Conservation (phyloP, 37 sponge, comb jelly and placozoan genomes). For the Theonella swinhoei region DNA sequence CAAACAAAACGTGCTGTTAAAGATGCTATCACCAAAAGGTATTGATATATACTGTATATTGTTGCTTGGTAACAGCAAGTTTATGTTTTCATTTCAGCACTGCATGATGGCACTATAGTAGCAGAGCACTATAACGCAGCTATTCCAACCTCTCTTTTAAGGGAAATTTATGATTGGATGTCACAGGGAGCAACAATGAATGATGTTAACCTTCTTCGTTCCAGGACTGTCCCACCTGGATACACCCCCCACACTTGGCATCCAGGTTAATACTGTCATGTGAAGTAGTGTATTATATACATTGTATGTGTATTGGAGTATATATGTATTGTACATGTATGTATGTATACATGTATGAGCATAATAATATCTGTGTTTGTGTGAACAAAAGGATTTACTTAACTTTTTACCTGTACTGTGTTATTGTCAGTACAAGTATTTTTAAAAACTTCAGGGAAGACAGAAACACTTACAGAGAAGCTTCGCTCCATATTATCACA, state of each 20-base stretch:
- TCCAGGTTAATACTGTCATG: not conserved
- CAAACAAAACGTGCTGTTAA: not conserved
- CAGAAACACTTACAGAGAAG: not conserved
- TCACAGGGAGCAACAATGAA: not conserved
- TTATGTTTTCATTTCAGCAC: not conserved
- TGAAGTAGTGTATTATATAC: not conserved
- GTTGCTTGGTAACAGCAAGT: not conserved
- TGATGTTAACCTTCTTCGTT: conserved; percentile 5
- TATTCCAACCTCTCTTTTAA: not conserved
- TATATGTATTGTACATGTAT: not conserved
- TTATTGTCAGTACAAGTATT: too few species aligned
- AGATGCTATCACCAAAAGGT: conserved; percentile 2
- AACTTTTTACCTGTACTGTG: not conserved
- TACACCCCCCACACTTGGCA: conserved; percentile 29
- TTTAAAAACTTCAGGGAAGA: not conserved
- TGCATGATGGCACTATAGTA: conserved; percentile 13
- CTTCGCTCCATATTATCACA: conserved; percentile 3
- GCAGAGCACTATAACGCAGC: conserved; percentile 25
- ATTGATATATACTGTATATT: not conserved
- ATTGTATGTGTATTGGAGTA: not conserved
- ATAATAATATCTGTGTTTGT: not conserved
- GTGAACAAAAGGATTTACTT: not conserved
- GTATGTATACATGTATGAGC: not conserved
- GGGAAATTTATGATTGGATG: conserved; percentile 22
- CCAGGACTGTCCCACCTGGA: conserved; percentile 44